Base-by-base conservation (phyloP, 2,888 invertebrate genomes). In the Drosophila pegasa region DNA sequence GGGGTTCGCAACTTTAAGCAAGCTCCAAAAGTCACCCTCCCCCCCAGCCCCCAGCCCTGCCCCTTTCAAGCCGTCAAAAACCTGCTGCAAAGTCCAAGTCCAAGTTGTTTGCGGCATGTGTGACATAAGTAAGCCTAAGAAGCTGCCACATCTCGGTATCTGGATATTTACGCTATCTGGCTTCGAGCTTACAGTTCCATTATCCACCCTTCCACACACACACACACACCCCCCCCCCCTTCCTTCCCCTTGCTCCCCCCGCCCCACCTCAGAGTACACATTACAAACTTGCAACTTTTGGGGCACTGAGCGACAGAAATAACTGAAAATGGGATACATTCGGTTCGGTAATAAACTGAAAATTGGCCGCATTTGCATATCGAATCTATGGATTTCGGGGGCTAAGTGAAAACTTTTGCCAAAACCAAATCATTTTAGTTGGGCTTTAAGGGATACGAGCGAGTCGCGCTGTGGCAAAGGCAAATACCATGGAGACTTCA, bases 101-200 rank as follows among this genome's bases (percentile, higher is more conserved):
- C 27, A 61, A 67, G 75, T 78, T 75, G 47, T 41, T 60, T 59
- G 67, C 60, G 66, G 78, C 79, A 75, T 78, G 79, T 75, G 75
- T 87, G 87, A 87, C 80, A 80, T 80, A 78, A 80, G 87, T 80
- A 80, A 80, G 80, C 85, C 80, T 78, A 87, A 84, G 85, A 64
- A 69, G 78, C 78, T 77, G 69, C 62, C 71, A 66, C 52, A 66
- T 55, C 48, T 55, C 29, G 40, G 47, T 43, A 68, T 67, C 68
- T 33, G 38, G 48, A 61, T 60, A 68, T 81, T 65, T 56, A 27
- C 45, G 63, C 35, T 52, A 65, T 48, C 63, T 45, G 59, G 58
- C 29, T 45, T 41, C 59, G 40, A 40, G 69, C 63, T 78, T 63
- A 63, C 74, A 62, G 58, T 52, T 67, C 59, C 52, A 62, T 57